A percentile compares a stretch with the other conserved stretches of the same genome.
Conservation (phyloP, 2,888 invertebrate genomes). For the Nowickia ferox region DNA sequence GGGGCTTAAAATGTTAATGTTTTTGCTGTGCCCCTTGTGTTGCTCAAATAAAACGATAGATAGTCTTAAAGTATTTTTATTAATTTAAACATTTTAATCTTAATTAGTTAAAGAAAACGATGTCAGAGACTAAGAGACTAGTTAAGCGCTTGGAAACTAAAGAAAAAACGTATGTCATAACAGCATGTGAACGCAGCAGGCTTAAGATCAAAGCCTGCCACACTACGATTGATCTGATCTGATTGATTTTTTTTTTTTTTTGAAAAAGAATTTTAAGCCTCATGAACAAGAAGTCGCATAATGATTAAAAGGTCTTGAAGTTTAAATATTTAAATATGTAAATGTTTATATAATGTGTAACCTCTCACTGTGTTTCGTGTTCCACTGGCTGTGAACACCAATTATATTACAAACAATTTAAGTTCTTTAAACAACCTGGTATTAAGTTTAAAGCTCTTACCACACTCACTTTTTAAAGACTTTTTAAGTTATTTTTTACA, state of each 20-base stretch:
- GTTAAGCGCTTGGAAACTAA: constrained; percentile 36
- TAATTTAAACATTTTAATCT: constrained; percentile 66
- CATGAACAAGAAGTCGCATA: too few relatives aligned
- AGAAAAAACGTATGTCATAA: constrained; percentile 39
- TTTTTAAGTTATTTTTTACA: too few relatives aligned
- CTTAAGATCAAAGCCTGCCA: constrained; percentile 23
- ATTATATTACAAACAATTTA: too few relatives aligned
- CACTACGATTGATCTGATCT: not conserved
- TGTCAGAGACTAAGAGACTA: not conserved
- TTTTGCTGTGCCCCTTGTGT: not conserved
- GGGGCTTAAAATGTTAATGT: constrained; percentile 56
- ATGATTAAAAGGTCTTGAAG: too few relatives aligned
- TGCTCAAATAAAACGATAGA: not conserved
- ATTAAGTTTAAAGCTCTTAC: too few relatives aligned
- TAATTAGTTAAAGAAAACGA: constrained; percentile 31
- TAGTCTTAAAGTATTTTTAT: constrained; percentile 48
- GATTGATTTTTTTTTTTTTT: not conserved
- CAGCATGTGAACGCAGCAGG: constrained; percentile 15
- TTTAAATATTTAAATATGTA: too few relatives aligned
- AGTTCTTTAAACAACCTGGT: too few relatives aligned
- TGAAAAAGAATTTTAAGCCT: not conserved
- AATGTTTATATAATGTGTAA: too few relatives aligned
- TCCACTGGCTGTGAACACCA: too few relatives aligned
- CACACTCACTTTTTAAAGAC: too few relatives aligned
- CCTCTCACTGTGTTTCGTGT: too few relatives aligned